Base-by-base conservation (phyloP, 2,797 vertebrate species). In the Xyrichtys novacula region DNA sequence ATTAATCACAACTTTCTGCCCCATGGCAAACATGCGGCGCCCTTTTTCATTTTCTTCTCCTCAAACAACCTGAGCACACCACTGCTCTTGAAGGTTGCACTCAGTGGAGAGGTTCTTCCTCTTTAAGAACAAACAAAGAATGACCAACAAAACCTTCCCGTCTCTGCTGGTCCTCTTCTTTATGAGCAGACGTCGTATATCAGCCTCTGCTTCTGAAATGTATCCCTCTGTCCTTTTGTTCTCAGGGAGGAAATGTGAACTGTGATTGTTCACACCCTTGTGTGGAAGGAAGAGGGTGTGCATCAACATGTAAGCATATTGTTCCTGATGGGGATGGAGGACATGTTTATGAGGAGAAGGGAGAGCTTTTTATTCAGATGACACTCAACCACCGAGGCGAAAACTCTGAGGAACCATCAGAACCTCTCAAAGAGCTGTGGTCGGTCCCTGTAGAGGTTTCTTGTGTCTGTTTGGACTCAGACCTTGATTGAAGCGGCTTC, bases 291-390 rank as follows among this genome's bases (percentile, higher is more conserved):
- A 64, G 74, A 75, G 66, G 38, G 29, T 55, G 49, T 74, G 53
- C 71, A 60, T 68, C 54, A 62, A 26, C 26, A 47, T 58, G 39
- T 23, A 28, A 34, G 31, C 40, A 34, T 48, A 49, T 65, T 26
- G 67, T 71, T 66, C 50, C 68, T 71, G 26, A 19, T 65, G 34
- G 16, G 42, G 34, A 61, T 38, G 29, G 55, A 72, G 55, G 57
- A 64, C 43, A 48, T 64, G 58, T 85, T 88, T 84, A 86, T 38
- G 66, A 81, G 53, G 32, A 25, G 70, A 65, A 68, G 76, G 62
- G 47, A 77, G 73, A 81, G 81, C 46, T 31, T 67, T 59, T 48
- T 53, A 78, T 77, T 68, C 52, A 67, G 60, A 46, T 36, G 69
- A 55, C 61, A 72, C 64, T 85, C 81, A 65, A 75, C 29, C 55